Evolutionary conservation across 2,797 vertebrate species (phyloP).

Genomic region (Bovichtus diacanthus): DNA sequence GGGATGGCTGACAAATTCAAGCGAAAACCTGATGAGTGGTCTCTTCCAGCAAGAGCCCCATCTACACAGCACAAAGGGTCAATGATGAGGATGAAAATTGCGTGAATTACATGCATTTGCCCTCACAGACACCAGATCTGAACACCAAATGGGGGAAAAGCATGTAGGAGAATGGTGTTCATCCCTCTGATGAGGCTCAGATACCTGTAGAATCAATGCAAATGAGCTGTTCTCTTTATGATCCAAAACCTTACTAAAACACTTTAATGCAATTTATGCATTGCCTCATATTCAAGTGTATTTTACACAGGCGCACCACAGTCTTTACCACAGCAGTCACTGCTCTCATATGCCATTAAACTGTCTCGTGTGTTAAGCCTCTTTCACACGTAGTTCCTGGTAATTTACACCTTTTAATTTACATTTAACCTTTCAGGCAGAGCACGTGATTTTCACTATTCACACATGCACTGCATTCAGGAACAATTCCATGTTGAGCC

Average conservation of each 20-base stretch:
- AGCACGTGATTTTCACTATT: no score
- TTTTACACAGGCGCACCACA: slow-evolving; percentile 6
- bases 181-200: not conserved
- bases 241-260: not conserved
- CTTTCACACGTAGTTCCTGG: no score
- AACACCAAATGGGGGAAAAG: slow-evolving; percentile 5
- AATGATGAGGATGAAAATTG: not conserved
- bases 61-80: not conserved
- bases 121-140: not conserved
- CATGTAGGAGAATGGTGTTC: not conserved
- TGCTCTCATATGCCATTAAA: not conserved
- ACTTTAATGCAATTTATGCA: not conserved
- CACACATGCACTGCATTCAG: no score
- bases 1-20: not conserved
- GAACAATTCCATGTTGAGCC: no score
- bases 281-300: not conserved
- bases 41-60: not conserved
- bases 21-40: not conserved
- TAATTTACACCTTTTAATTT: no score
- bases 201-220: not conserved
- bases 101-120: not conserved
- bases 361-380: not conserved
- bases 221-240: not conserved
- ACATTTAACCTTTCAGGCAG: no score
- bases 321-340: slow-evolving; percentile 27